Evolutionary conservation across 1,140 invertebrate species (phyloP), one percentile per base, ranked within the genome.

Genomic region (Drosophila kurseongensis): DNA sequence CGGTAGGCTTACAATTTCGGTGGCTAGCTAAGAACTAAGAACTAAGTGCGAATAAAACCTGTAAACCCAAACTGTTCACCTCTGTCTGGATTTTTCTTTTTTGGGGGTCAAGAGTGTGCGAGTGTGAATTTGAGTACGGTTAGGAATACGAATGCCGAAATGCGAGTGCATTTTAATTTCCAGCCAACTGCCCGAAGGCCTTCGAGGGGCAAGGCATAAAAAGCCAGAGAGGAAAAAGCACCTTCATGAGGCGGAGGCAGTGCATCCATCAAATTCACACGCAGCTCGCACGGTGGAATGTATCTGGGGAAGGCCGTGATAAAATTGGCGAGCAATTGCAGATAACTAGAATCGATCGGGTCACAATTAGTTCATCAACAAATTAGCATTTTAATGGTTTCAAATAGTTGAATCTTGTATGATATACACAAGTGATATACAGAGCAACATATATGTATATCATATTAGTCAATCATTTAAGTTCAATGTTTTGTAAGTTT

Each of bases 191-290:
- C 66, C 84, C 57, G 55, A 32, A 54, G 78, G 66, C 61, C 50
- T 9, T 8, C n/a, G 13, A 2, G 23, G 32, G 29, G 10, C 10
- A 45, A 45, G 29, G 14, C 23, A 54, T n/a, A n/a, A 36, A 32
- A 9, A 16, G n/a, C 14, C 16, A 38, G 62, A 14, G 13, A 18
- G 9, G 36, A 14, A 23, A 47, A 50, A 14, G 59, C 45, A 41
- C 29, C 27, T 14, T 23, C n/a, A 44, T 18, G 32, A 35, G 75
- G 82, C 61, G 83, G 72, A 79, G 76, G 83, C 63, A 83, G 67
- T 83, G 84, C 83, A 88, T 86, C 84, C 83, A 88, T 86, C 83
- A 86, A 79, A 67, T 86, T 86, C 84, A 86, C 83, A 88, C 83
- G 83, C 83, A 72, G 75, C 83, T 71, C 66, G 82, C 75, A 75